Evolutionary conservation across 2,888 invertebrate genomes (phyloP).

Genomic region (Bruchidius siliquastri): DNA sequence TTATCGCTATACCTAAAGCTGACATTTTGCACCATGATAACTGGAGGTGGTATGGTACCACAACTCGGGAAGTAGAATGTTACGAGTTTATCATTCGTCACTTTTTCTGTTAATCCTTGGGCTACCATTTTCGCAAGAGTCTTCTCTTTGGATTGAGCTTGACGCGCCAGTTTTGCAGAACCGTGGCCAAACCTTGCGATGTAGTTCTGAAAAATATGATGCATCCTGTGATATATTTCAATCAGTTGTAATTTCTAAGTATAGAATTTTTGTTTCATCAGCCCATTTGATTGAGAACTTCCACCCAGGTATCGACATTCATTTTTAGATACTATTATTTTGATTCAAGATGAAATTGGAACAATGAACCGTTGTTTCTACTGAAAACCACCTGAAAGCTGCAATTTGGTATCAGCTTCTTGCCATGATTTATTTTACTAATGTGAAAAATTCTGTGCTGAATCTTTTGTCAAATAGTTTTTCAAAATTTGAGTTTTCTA

Average conservation of each 20-base stretch:
- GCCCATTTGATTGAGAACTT: too few relatives aligned
- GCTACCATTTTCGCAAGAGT: slow-evolving; percentile 99
- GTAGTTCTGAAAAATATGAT: slow-evolving; percentile 69
- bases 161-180: slow-evolving; percentile 95
- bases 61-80: slow-evolving; percentile 95
- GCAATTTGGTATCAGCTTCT: too few relatives aligned
- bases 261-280: not conserved
- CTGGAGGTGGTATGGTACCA: slow-evolving; percentile 95
- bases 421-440: too few relatives aligned
- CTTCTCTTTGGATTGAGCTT: slow-evolving; percentile 99
- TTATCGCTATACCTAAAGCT: slow-evolving; percentile 88
- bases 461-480: too few relatives aligned
- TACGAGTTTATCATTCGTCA: slow-evolving; percentile 81
- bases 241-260: not conserved
- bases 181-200: slow-evolving; percentile 99
- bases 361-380: too few relatives aligned
- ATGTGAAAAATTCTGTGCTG: too few relatives aligned
- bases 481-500: too few relatives aligned
- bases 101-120: slow-evolving; percentile 94
- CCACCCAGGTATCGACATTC: too few relatives aligned
- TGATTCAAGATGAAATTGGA: too few relatives aligned
- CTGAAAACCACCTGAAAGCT: too few relatives aligned
- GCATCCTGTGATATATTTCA: not conserved
- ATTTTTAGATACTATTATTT: too few relatives aligned
- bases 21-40: slow-evolving; percentile 99